These are phyloP conservation scores for Anneissia japonica DNA, from an alignment of 35 echinoderm and acorn worm species.

Conservation along the genomic window DNA sequence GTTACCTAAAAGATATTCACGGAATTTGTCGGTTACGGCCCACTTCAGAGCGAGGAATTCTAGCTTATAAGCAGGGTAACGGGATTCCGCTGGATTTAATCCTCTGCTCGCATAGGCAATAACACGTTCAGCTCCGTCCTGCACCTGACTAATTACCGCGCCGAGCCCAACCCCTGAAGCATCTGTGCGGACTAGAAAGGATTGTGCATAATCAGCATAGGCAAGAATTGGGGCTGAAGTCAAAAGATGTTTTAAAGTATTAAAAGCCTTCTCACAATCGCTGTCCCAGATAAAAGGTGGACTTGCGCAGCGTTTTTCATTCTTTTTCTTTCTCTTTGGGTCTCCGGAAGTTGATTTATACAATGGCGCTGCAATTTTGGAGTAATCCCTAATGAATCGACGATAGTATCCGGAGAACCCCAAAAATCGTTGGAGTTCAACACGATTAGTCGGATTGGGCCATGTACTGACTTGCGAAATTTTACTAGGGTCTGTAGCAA, in stretches of 20 bases:
- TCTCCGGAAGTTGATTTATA: not conserved
- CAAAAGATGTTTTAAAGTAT: no score
- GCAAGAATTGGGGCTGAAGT: not conserved
- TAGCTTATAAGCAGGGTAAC: conserved; percentile 11
- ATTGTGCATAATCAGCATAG: not conserved
- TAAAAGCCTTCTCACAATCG: no score
- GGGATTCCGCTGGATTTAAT: not conserved
- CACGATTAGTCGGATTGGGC: conserved; percentile 16
- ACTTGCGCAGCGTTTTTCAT: not conserved
- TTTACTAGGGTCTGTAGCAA: conserved; percentile 39
- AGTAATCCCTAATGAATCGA: not conserved
- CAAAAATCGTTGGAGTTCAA: conserved; percentile 4
- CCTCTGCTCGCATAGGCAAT: not conserved
- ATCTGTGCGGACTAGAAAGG: not conserved
- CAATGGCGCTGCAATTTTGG: conserved; percentile 2
- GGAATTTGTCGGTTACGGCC: conserved; percentile 38
- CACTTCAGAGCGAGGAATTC: conserved; percentile 41
- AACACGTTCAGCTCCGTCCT: not conserved
- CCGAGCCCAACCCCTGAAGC: not conserved
- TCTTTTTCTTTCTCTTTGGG: not conserved
- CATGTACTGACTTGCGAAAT: conserved; percentile 4
- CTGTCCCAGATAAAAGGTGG: not conserved
- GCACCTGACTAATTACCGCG: not conserved
- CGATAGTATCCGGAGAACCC: conserved; percentile 11
- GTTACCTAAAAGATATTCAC: conserved; percentile 50